Base-by-base conservation (phyloP, 2,113 vertebrate genomes). In the Pipa parva region DNA sequence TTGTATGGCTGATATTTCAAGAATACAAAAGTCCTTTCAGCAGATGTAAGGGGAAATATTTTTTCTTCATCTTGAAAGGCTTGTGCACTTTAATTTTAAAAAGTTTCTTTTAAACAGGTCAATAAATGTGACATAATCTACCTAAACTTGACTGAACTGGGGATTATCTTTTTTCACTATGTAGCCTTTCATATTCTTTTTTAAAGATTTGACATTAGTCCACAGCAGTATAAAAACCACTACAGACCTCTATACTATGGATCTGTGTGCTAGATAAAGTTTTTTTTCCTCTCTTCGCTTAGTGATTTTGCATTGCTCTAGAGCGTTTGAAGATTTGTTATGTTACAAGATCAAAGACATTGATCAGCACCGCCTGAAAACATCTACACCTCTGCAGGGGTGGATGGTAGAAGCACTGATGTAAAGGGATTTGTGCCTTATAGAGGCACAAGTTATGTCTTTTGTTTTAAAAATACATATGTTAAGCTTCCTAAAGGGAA, bases 271-370 rank as follows among this genome's bases (percentile, higher is more conserved):
- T 58, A 26, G 37, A 58, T 36, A 58, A 17, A n/a, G 3, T 42
- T 42, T 42, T 42, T 42, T 42, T 42, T 42, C n/a, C 39, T 17
- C 8, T 42, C 39, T 42, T 12, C 48, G 58, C 11, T 50, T 59
- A 22, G 27, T 59, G 42, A 22, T 39, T 39, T 59, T 39, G 33
- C 49, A 26, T 57, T 52, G 27, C 26, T 22, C 37, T 67, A 15
- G 46, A 59, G 11, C 42, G 26, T 61, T 61, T 60, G 57, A 70
- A 67, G 55, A 17, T 54, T 17, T 60, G 52, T 54, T 45, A 52
- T 61, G 66, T 24, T 29, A 45, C 18, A 61, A 52, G 48, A 70
- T 70, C 66, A 70, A 70, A 70, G 58, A 39, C 18, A 70, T 54
- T 70, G 66, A 61, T 67, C 64, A 59, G 28, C 28, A 59, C 59